Evolutionary conservation across 1,140 invertebrate genomes (phyloP).

Genomic region (Drosophila equinoxialis): DNA sequence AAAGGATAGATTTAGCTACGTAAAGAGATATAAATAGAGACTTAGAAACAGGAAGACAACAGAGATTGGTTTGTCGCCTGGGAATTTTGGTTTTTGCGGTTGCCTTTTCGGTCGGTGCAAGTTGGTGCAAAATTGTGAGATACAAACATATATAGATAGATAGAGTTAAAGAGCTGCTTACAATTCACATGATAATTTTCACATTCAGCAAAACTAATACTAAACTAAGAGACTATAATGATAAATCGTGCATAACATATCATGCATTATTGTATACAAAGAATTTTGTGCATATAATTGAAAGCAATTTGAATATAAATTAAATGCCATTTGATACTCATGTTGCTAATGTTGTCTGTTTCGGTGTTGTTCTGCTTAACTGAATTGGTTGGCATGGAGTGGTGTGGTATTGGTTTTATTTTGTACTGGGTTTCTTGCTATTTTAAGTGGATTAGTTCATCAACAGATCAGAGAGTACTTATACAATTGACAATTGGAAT

Average conservation of each 20-base stretch:
- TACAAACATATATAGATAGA: constrained; percentile 14
- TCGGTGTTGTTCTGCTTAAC: neutral
- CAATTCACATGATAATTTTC: constrained; percentile 58
- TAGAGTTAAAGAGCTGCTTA: constrained; percentile 37
- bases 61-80: constrained; percentile 11
- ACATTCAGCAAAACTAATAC: constrained; percentile 30
- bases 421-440: constrained; percentile 19
- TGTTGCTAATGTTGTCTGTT: constrained; percentile 28
- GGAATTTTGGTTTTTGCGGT: constrained; percentile 59
- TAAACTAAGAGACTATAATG: constrained; percentile 48
- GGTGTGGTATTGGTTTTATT: constrained; percentile 52
- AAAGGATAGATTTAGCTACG: constrained; percentile 4
- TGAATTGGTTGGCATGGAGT: constrained; percentile 40
- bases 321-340: constrained; percentile 30
- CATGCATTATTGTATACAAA: constrained; percentile 32
- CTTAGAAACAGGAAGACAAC: neutral
- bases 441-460: constrained; percentile 25
- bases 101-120: constrained; percentile 39
- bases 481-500: too few relatives aligned
- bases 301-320: constrained; percentile 33
- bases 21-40: constrained; percentile 16
- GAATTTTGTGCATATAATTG: constrained; percentile 41
- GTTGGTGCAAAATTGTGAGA: constrained; percentile 42
- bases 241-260: constrained; percentile 43
- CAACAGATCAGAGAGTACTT: constrained; percentile 37